Base-by-base conservation (phyloP, 2,888 invertebrate genomes). In the Odontomyia ornata region DNA sequence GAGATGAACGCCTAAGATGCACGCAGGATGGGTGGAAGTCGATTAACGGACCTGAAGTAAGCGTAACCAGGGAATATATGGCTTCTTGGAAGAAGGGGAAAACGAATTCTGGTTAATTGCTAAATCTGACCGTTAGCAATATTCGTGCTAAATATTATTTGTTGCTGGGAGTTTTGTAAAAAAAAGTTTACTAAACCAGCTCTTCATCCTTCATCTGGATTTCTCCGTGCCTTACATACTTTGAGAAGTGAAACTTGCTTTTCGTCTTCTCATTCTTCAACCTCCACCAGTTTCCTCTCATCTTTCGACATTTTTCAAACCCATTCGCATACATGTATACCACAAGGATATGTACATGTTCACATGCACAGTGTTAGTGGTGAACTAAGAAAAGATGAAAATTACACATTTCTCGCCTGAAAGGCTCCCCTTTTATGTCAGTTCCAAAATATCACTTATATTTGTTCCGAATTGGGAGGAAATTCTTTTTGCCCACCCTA, bases 351-450 rank as follows among this genome's bases (percentile, higher is more conserved):
- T 36, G 36, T 36, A 9, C 9, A 36, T 36, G 25, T 69, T 7
- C 25, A 47, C 46, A 69, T 56, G 23, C 28, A n/a, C 27, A 5
- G 52, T 47, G 52, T 27, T 4, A 65, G 52, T 30, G 43, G 18
- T 21, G 67, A 23, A 47, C n/a, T 30, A 56, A 57, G 76, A 57
- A 77, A 77, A 75, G 76, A 77, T 76, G 79, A 79, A 79, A 79
- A 77, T 77, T 79, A 79, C 71, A 75, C 28, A 71, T 57, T 79
- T 77, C 77, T 75, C 75, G 75, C 71, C 69, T 46, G 56, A 36
- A 64, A 62, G 64, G 28, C 67, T 57, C 72, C 47, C 69, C 75
- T 73, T 52, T 72, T 64, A 43, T 62, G n/a, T 30, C 62, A 62
- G 25, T 43, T 62, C 46, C 73, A 60, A 62, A 64, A 64, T 64